Base-by-base conservation (phyloP, 2,797 vertebrate species). In the Falco berigora region DNA sequence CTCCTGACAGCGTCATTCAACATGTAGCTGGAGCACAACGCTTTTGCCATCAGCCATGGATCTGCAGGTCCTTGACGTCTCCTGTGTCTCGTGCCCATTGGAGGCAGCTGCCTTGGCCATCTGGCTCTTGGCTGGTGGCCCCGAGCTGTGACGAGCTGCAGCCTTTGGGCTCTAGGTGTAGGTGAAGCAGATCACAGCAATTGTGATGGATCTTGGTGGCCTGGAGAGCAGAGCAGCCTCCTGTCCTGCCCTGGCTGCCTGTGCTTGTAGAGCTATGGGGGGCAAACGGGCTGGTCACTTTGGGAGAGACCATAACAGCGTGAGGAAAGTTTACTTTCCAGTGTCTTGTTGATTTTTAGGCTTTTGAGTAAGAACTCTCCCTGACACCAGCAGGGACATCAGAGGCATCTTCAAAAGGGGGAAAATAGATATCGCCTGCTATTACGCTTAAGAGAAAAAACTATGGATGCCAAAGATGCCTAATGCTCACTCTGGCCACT, bases 221-320 rank as follows among this genome's bases (percentile, higher is more conserved):
- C 47, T 14, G 76, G 64, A 58, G 59, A 74, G 78, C n/a, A 49
- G n/a, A 66, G 66, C 50, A 80, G 40, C 30, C 44, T 38, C 67
- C 47, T 14, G 9, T 36, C 38, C 46, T 50, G 50, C 40, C 19
- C 66, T 55, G 2, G 0, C 4, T n/a, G 36, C 34, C 34, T 0
- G 1, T 4, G 9, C 63, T 27, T 14, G 22, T 6, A 28, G 14
- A 8, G 12, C 0, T 5, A 76, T 38, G 59, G 15, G 0, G 1
- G 46, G 25, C 14, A 28, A 53, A n/a, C 1, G 34, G 15, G 6
- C 8, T 52, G 59, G 63, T 66, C 8, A 3, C n/a, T 50, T 28
- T 46, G 58, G 61, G 59, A 83, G 55, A 64, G 58, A 18, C 36
- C 38, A 4, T 16, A 38, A 28, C 0, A 0, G 6, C 21, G 18